Evolutionary conservation across 1,140 invertebrate species (phyloP).

Genomic region (Cydia fagiglandana): DNA sequence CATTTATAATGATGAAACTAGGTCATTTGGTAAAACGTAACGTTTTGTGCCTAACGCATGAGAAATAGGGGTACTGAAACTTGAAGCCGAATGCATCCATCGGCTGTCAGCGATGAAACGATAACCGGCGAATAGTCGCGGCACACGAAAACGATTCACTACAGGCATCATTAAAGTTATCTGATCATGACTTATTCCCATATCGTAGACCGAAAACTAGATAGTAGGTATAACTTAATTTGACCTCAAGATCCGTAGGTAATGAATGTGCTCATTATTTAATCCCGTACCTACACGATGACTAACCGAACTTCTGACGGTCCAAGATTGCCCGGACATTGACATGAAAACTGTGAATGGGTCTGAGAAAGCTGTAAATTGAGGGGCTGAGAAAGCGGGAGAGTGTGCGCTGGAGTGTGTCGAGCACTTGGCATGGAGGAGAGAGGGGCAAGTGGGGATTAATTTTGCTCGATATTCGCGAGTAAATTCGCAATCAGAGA

Average conservation of each 20-base stretch:
- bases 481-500: background rate
- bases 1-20: too few relatives aligned
- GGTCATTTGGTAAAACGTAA: too few relatives aligned
- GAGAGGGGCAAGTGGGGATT: too few relatives aligned
- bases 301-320: too few relatives aligned
- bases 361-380: too few relatives aligned
- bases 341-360: too few relatives aligned
- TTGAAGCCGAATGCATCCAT: constrained; percentile 10
- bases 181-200: constrained; percentile 45
- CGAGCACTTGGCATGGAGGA: too few relatives aligned
- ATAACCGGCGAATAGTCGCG: constrained; percentile 45
- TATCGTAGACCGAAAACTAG: background rate
- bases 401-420: too few relatives aligned
- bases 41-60: background rate
- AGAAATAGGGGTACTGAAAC: background rate
- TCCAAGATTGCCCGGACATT: too few relatives aligned
- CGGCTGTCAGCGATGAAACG: constrained; percentile 39
- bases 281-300: background rate
- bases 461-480: too few relatives aligned
- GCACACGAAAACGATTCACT: constrained; percentile 50
- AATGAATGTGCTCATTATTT: background rate
- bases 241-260: background rate
- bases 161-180: constrained; percentile 51
- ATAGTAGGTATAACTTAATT: background rate
- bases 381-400: too few relatives aligned